These are phyloP conservation scores for Hyles vespertilio DNA, from an alignment of 1,140 invertebrate species.

Conservation along the genomic window DNA sequence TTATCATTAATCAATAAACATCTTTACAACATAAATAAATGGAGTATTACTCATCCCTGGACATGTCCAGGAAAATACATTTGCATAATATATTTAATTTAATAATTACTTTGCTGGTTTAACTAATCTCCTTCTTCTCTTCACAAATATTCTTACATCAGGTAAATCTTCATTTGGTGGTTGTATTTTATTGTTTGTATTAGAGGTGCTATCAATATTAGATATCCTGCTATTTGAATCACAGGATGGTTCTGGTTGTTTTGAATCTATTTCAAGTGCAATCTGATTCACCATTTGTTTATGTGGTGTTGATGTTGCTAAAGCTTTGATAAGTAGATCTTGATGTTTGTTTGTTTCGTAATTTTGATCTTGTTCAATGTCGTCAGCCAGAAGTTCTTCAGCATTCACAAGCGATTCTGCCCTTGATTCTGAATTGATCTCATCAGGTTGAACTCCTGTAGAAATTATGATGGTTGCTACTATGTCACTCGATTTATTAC, in stretches of 20 bases:
- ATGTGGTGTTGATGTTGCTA: constrained; percentile 3
- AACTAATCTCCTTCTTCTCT: constrained; percentile 42
- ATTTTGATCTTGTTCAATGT: not conserved
- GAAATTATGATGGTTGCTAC: constrained; percentile 55
- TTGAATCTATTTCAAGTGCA: not conserved
- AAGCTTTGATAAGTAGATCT: not conserved
- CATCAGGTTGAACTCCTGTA: constrained; percentile 36
- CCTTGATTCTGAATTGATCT: constrained; percentile 1
- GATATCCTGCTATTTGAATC: not conserved
- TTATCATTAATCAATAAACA: no score
- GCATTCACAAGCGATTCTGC: constrained; percentile 6
- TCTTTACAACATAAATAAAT: not conserved
- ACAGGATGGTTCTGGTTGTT: not conserved
- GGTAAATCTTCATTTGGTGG: constrained; percentile 37
- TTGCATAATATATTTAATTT: not conserved
- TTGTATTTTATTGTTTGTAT: constrained; percentile 11
- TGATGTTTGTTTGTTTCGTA: constrained; percentile 2
- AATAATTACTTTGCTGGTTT: constrained; percentile 13
- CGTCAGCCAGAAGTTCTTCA: not conserved
- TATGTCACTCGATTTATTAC: constrained; percentile 24
- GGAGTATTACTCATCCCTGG: not conserved
- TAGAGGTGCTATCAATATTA: not conserved
- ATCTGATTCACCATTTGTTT: not conserved
- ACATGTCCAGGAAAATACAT: not conserved
- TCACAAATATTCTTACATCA: constrained; percentile 61